Conservation (phyloP, 2,113 vertebrate genomes). For the Tricholaema leucomelas region DNA sequence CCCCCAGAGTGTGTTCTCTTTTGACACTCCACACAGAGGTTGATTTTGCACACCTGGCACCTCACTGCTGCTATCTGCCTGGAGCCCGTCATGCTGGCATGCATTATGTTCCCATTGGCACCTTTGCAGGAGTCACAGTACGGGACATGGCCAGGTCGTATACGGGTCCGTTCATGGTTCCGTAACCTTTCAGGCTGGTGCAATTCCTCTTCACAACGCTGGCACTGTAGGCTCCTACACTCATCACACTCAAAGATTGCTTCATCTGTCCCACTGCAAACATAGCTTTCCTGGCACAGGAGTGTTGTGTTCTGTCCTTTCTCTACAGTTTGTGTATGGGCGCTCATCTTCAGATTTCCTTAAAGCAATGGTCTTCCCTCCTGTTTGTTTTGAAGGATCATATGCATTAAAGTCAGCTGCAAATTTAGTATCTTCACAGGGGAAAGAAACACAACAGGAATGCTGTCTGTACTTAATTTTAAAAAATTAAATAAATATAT, state of each 20-base stretch:
- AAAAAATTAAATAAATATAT: not conserved
- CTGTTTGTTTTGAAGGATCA: not conserved
- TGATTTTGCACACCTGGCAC: slow-evolving; percentile 92
- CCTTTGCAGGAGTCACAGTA: slow-evolving; percentile 94
- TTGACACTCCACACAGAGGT: slow-evolving; percentile 91
- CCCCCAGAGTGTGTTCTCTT: slow-evolving; percentile 90
- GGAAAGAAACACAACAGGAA: not conserved
- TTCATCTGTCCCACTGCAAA: slow-evolving; percentile 90
- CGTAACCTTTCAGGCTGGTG: slow-evolving; percentile 90
- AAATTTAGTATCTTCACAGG: not conserved
- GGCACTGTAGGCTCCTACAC: slow-evolving; percentile 93
- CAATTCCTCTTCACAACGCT: slow-evolving; percentile 91
- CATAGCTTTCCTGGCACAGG: slow-evolving; percentile 95
- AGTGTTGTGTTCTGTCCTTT: slow-evolving; percentile 81
- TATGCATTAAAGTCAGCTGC: not conserved
- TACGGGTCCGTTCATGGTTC: slow-evolving; percentile 91
- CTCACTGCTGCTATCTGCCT: slow-evolving; percentile 86
- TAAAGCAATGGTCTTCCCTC: not conserved
- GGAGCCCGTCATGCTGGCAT: slow-evolving; percentile 52
- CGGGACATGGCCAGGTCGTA: slow-evolving; percentile 86
- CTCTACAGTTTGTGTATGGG: slow-evolving; percentile 81
- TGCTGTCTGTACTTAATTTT: not conserved
- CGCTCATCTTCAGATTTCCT: slow-evolving; percentile 82
- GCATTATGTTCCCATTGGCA: slow-evolving; percentile 75
- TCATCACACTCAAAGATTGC: slow-evolving; percentile 95